phyloP scores from a whole-genome alignment of 92 coral and sea anemone species.

The Epizoanthus fatuus region DNA sequence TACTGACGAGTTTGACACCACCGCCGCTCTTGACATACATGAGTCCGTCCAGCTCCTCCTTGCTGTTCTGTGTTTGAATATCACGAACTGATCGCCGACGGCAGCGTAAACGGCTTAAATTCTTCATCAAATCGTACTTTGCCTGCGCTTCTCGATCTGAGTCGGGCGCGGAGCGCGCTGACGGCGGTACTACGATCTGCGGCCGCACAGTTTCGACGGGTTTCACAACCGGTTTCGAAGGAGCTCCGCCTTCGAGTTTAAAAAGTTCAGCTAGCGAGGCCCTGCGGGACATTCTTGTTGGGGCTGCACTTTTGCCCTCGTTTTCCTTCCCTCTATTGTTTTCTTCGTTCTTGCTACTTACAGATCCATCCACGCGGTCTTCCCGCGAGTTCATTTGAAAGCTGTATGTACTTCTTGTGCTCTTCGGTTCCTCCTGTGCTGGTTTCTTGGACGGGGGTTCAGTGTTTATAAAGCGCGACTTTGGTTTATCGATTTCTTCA shows the following conservation, averaged over 20 bases:
- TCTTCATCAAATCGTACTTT: conserved; percentile 49
- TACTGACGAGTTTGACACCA: conserved; percentile 87
- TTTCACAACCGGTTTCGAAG: conserved; percentile 50
- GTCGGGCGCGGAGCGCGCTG: conserved; percentile 27
- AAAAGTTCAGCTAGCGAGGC: conserved; percentile 91
- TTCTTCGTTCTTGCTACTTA: conserved; percentile 13
- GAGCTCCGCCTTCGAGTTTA: conserved; percentile 79
- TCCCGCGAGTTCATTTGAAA: conserved; percentile 74
- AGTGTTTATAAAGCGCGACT: conserved; percentile 38
- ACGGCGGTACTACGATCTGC: conserved; percentile 32
- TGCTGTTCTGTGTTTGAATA: conserved; percentile 73
- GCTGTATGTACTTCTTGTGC: conserved; percentile 79
- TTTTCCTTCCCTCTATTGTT: conserved; percentile 59
- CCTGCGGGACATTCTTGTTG: conserved; percentile 86
- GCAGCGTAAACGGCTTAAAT: conserved; percentile 80
- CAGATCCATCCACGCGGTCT: conserved; percentile 77
- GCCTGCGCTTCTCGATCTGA: conserved; percentile 42
- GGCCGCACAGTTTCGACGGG: conserved; percentile 70
- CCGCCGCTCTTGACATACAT: conserved; percentile 94
- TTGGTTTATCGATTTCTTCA: conserved; percentile 46
- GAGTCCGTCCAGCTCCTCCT: conserved; percentile 88
- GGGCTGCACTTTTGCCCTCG: conserved; percentile 41
- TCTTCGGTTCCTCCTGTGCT: conserved; percentile 54
- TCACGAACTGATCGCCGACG: conserved; percentile 91
- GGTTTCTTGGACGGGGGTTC: conserved; percentile 52